Evolutionary conservation across 2,888 invertebrate species (phyloP).

Genomic region (Nephrotoma appendiculata): DNA sequence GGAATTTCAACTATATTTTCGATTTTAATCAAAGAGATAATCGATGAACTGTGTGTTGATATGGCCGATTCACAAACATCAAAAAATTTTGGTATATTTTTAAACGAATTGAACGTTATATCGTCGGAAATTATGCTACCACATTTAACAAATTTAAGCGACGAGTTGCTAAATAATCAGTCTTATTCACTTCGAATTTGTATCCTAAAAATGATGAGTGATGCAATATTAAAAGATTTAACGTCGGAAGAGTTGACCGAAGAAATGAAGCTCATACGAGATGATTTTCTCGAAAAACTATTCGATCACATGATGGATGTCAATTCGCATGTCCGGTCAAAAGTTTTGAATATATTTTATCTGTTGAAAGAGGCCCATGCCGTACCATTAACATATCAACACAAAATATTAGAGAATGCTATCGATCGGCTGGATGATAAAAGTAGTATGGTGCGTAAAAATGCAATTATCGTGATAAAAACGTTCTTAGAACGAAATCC

Average conservation of each 20-base stretch:
- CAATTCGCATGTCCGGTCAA: slow-evolving; percentile 74
- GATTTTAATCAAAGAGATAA: slow-evolving; percentile 27
- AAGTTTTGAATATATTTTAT: slow-evolving; percentile 71
- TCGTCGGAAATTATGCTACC: slow-evolving; percentile 30
- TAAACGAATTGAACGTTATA: slow-evolving; percentile 25
- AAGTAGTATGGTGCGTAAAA: slow-evolving; percentile 70
- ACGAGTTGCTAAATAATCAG: slow-evolving; percentile 23
- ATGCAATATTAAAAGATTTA: slow-evolving; percentile 56
- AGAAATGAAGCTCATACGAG: slow-evolving; percentile 50
- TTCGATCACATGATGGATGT: slow-evolving; percentile 72
- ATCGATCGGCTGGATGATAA: slow-evolving; percentile 67
- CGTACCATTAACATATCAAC: slow-evolving; percentile 59
- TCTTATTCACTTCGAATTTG: slow-evolving; percentile 56
- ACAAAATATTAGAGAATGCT: slow-evolving; percentile 47
- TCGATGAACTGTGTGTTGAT: slow-evolving; percentile 24
- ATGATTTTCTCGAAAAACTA: slow-evolving; percentile 65
- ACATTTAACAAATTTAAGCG: slow-evolving; percentile 26
- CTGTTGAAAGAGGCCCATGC: slow-evolving; percentile 62
- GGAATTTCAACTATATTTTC: slow-evolving; percentile 26
- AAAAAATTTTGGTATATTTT: slow-evolving; percentile 27
- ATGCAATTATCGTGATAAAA: slow-evolving; percentile 42
- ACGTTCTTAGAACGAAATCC: slow-evolving; percentile 73
- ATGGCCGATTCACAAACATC: slow-evolving; percentile 24
- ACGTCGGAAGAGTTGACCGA: slow-evolving; percentile 56
- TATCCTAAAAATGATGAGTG: slow-evolving; percentile 68